Base-by-base conservation (phyloP, 2,797 vertebrate species). In the Sorex maritimensis region DNA sequence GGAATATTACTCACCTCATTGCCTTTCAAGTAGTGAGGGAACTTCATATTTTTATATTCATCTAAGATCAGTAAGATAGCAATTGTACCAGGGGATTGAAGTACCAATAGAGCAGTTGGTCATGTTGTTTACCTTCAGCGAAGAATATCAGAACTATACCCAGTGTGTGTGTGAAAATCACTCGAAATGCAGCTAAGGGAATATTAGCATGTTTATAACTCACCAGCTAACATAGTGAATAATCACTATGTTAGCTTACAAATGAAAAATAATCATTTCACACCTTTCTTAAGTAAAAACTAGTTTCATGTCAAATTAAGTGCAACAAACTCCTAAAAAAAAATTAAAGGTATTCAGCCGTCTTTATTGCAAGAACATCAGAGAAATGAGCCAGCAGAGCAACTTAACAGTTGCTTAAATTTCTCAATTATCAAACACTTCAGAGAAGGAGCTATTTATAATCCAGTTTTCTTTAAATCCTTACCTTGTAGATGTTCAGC, bases 151-250 rank as follows among this genome's bases (percentile, higher is more conserved):
- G 87, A 86, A 49, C 86, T 95, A 75, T 41, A 97, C 41, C 13
- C 92, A 75, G 91, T 67, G 89, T 88, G 95, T 94, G 91, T 63
- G 96, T 61, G 86, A 93, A 96, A 93, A 81, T 69, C 90, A 92
- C 86, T 23, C 71, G 67, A 61, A 81, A 23, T 92, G 38, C 41
- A 90, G 80, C 65, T 88, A 79, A 11, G 84, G 63, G 23, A 75
- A 49, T 68, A 84, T 81, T 86, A 80, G 8, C 41, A 28, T 90
- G 72, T 83, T 91, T 94, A 91, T 49, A 88, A 74, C 67, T 88
- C 46, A 81, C 38, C 28, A 85, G 10, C 74, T 88, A 81, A 95
- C 87, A 90, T 24, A 75, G 74, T 28, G 30, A n/a, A n/a, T n/a
- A n/a, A n/a, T n/a, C n/a, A n/a, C n/a, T n/a, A n/a, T n/a, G n/a